Evolutionary conservation across 2,797 vertebrate species (phyloP), one percentile per base, ranked within the genome.

Genomic region (Petrocephalus sullivani): DNA sequence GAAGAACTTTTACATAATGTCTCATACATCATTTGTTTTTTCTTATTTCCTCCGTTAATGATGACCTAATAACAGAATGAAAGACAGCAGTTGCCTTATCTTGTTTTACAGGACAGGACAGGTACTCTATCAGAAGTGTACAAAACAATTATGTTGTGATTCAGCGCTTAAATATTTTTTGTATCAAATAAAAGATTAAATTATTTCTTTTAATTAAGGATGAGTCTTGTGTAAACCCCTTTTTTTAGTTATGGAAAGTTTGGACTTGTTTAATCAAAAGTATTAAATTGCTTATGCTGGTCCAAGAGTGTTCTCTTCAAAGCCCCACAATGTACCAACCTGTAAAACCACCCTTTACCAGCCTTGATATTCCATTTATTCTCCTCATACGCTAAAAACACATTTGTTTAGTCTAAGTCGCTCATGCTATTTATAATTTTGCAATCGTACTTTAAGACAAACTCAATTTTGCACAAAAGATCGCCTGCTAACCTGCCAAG

Each of bases 81-180:
- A 83, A 83, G 7, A 2, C 81, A 7, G 16, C 51, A 84, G n/a
- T 84, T 14, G 6, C 10, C n/a, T 64, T 23, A 64, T 64, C 23
- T 3, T 23, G 49, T 81, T 49, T 53, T 54, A 84, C 82, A 84
- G 51, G 82, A 84, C 5, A 14, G 46, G 49, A 84, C 82, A 84
- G 54, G 51, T 54, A 53, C n/a, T 53, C 51, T 49, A 54, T 14
- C 41, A 4, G n/a, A 53, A 84, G 21, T 84, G 1, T 23, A 54
- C 78, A 84, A 5, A 84, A 84, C 51, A 84, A 84, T 84, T 53
- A 84, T 23, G 46, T 54, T 84, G 82, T 28, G 82, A 84, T 84
- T 84, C 82, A 53, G 21, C 21, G 9, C 82, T 84, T 84, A 84
- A 64, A 57, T 23, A 6, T 75, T n/a, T 81, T 71, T 81, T 78